Percentiles rank a stretch among this genome's conserved stretches.
Evolutionary conservation across 2,113 vertebrate genomes (phyloP).

Genomic region (Psammodynastes pulverulentus): DNA sequence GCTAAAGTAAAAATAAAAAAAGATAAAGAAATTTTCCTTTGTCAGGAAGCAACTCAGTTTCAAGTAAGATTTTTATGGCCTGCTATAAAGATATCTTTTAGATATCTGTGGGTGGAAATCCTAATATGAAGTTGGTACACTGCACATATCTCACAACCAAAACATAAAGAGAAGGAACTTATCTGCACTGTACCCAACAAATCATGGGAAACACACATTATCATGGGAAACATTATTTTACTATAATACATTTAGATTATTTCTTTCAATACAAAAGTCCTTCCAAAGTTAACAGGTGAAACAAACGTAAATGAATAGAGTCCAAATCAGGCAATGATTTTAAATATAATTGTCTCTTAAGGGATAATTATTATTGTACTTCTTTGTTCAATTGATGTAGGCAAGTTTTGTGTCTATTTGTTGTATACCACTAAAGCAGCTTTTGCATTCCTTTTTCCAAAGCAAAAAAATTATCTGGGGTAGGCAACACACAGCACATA

Average conservation of each 20-base stretch:
- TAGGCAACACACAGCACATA: not conserved
- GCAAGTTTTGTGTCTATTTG: slow-evolving; percentile 37
- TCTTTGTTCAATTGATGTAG: not conserved
- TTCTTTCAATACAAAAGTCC: not conserved
- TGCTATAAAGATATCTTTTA: not conserved
- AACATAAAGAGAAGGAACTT: not conserved
- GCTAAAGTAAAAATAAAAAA: not conserved
- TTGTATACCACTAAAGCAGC: not conserved
- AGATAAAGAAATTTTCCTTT: not conserved
- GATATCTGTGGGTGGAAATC: not conserved
- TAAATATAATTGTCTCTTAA: slow-evolving; percentile 15
- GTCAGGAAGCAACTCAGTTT: not conserved
- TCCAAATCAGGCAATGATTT: slow-evolving; percentile 19
- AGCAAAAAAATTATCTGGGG: not conserved
- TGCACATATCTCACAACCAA: not conserved
- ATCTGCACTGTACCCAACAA: not conserved
- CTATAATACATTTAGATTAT: not conserved
- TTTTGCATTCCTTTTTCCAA: slow-evolving; percentile 15
- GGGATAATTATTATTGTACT: slow-evolving; percentile 25
- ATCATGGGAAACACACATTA: not conserved
- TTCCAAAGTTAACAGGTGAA: not conserved
- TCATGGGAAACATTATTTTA: too few relatives aligned
- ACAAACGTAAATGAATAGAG: not conserved
- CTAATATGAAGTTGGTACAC: not conserved
- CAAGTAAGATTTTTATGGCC: not conserved